A percentile compares a stretch with the other conserved stretches of the same genome.
Conservation (phyloP, 1,140 invertebrate species). For the Drosophila lini region DNA sequence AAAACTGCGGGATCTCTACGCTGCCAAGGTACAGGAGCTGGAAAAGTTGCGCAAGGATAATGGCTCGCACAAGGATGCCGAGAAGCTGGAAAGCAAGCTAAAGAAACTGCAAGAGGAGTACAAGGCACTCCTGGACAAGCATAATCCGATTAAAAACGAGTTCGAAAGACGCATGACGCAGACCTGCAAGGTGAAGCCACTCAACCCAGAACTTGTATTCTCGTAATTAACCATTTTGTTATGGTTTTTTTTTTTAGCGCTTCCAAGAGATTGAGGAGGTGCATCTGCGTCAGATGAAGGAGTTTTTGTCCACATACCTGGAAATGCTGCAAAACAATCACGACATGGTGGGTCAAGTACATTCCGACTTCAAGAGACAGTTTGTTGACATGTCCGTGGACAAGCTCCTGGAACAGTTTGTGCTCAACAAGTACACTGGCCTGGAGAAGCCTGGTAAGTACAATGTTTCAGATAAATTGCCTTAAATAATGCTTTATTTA, state of each 20-base stretch:
- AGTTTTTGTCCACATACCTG: slow-evolving; percentile 95
- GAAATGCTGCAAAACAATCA: slow-evolving; percentile 95
- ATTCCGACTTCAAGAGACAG: slow-evolving; percentile 95
- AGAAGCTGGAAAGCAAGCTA: slow-evolving; percentile 96
- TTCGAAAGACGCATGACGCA: slow-evolving; percentile 97
- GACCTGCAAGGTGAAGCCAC: slow-evolving; percentile 88
- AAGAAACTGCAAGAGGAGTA: slow-evolving; percentile 98
- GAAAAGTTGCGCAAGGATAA: slow-evolving; percentile 96
- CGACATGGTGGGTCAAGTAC: slow-evolving; percentile 93
- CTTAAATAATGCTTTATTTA: background rate
- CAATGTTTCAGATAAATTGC: too few relatives aligned
- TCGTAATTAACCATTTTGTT: background rate
- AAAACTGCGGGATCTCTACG: slow-evolving; percentile 95
- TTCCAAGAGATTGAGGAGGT: slow-evolving; percentile 97
- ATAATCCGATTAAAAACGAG: slow-evolving; percentile 93
- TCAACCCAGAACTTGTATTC: background rate
- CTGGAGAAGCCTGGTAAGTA: slow-evolving; percentile 93
- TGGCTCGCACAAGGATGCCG: slow-evolving; percentile 94
- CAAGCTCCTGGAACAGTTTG: slow-evolving; percentile 95
- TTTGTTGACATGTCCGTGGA: slow-evolving; percentile 96
- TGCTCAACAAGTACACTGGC: slow-evolving; percentile 95
- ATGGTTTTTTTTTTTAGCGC: slow-evolving; percentile 85
- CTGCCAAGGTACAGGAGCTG: slow-evolving; percentile 92
- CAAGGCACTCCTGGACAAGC: slow-evolving; percentile 94
- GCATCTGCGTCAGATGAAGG: slow-evolving; percentile 97